Percentiles rank a stretch among this genome's conserved stretches.
Conservation (phyloP, 2,113 vertebrate species). For the Larimichthys crocea region DNA sequence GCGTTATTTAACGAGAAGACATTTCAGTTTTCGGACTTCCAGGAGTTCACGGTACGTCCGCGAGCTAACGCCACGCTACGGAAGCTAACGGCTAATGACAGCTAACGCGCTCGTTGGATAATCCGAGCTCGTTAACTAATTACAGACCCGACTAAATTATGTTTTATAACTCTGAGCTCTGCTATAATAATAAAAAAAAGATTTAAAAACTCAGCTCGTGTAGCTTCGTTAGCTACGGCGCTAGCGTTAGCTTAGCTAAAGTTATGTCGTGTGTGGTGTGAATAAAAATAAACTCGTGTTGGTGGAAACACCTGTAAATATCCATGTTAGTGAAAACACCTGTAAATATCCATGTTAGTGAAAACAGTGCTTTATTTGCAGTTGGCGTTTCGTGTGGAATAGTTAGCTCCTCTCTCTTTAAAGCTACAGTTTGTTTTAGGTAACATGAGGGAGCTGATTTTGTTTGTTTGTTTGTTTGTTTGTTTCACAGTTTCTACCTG, state of each 20-base stretch:
- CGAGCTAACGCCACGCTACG: not conserved
- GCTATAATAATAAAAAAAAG: not conserved
- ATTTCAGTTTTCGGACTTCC: slow-evolving; percentile 91
- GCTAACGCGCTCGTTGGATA: no score
- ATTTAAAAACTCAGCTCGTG: not conserved
- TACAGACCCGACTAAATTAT: rapidly evolving
- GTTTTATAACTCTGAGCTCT: not conserved
- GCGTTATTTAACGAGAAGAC: slow-evolving; percentile 88
- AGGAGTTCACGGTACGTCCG: slow-evolving; percentile 92
- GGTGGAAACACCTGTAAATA: not conserved
- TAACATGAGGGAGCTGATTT: not conserved
- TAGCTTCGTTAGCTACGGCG: not conserved
- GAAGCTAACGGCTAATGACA: slow-evolving; percentile 4
- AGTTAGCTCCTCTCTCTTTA: not conserved
- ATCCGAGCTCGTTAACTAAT: no score
- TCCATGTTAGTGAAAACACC: not conserved
- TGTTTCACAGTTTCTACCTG: slow-evolving; percentile 89
- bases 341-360: no score
- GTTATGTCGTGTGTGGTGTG: not conserved
- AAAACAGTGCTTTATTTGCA: not conserved
- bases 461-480: not conserved
- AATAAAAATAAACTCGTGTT: not conserved
- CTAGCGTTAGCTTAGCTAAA: not conserved
- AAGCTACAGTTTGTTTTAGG: not conserved
- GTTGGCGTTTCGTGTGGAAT: no score